Evolutionary conservation across 2,888 invertebrate species (phyloP), one percentile per base, ranked within the genome.

Genomic region (Diplolepis rosae): DNA sequence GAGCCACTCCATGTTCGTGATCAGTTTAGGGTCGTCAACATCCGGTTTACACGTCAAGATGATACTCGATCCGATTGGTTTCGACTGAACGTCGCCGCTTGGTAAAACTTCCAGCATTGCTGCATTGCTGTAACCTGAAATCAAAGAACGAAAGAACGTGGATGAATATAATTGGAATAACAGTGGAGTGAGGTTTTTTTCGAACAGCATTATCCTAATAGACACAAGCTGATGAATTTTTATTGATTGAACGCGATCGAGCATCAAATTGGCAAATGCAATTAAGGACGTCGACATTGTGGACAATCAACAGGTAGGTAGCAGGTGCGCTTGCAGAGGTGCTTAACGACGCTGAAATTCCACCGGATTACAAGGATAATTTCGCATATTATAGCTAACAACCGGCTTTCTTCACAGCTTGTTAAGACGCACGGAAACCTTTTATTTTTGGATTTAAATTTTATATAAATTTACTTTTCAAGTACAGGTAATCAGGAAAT

Each of bases 1-100:
- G 78, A 92, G 91, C 96, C 96, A 96, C 84, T 94, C 93, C 52
- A 96, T 91, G 83, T 95, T 93, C 32, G 92, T 92, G 68, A 96
- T 92, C 45, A 95, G 90, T 6, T 90, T 89, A 1, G 92, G 90
- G 82, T 95, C 92, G 0, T 92, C 91, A 1, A 94, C 94, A 66
- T 91, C 92, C 4, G 95, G 93, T 80, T 92, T 92, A 87, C 96
- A 96, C 4, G 95, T 95, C 77, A 96, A 90, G 65, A 95, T 93
- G 70, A 95, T 91, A 48, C 93, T 93, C 82, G 93, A 92, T 66
- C 95, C 95, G 11, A 95, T 92, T 0, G 95, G 92, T 79, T 93
- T 95, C 13, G 92, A 92, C 85, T 94, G 93, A 69, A 92, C 91
- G 69, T 92, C 91, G 81, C 92, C 93, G 77, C 89, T 90, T 11